Base-by-base conservation (phyloP, 2,113 vertebrate species). In the Brachypteracias leptosomus region DNA sequence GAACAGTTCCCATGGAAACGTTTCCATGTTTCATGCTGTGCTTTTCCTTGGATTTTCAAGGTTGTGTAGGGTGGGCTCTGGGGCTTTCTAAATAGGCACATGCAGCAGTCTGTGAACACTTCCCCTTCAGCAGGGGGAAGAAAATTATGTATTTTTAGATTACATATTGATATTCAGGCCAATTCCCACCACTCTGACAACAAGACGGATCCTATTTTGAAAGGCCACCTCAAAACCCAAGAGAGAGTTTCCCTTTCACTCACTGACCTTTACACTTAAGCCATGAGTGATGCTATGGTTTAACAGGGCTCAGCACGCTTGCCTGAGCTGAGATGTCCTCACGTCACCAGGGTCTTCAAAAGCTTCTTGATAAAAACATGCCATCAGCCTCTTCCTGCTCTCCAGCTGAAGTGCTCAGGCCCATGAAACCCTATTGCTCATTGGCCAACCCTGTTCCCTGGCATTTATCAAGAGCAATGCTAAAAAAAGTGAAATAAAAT, bases 1-100 rank as follows among this genome's bases (percentile, higher is more conserved):
- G n/a, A 80, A 77, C 85, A 54, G 90, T 95, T 98, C 84, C 94
- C 88, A 96, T 96, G 88, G 97, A 94, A 97, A 96, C 96, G 1
- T 40, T 84, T 66, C 96, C 35, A 15, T 29, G n/a, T 73, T 88
- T 71, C 76, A 49, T 5, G 22, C 14, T 29, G 38, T 38, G 63
- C 81, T 81, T 87, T 61, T 94, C 68, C 81, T 90, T 52, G 77
- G 89, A 82, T 90, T 72, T 57, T 94, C 66, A 57, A 75, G 76
- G 61, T 72, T 95, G 70, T 4, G 22, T 24, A 71, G 59, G 77
- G 63, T 80, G 68, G 68, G 84, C 24, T 81, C 68, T 13, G 67
- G 70, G 73, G 46, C 92, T 83, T 80, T 85, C 70, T 59, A 74
- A 88, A 62, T 15, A 33, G 75, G 68, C 63, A 19, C 29, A 13